Evolutionary conservation across 2,797 vertebrate genomes (phyloP).

Genomic region (Leucoraja ocellata): DNA sequence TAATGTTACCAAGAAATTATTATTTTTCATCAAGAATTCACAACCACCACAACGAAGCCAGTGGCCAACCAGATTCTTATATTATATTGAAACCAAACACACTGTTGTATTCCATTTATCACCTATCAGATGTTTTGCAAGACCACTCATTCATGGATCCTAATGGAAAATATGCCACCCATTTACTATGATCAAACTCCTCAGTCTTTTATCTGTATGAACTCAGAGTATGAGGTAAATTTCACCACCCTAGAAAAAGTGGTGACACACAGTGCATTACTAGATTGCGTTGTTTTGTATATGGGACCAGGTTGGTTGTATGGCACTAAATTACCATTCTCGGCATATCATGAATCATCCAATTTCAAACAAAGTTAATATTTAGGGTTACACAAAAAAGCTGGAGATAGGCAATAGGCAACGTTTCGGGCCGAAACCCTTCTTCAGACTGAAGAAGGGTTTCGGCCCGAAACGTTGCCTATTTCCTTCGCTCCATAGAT

Average conservation of each 20-base stretch:
- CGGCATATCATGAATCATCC: neutral
- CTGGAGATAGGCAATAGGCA: too few relatives aligned
- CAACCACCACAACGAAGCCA: neutral
- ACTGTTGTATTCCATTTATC: neutral
- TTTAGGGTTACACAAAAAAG: neutral
- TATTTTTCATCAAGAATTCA: neutral
- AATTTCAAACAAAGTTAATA: neutral
- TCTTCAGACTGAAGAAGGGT: too few relatives aligned
- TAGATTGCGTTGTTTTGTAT: neutral
- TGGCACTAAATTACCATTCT: neutral
- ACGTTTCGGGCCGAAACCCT: too few relatives aligned
- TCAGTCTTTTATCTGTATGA: neutral
- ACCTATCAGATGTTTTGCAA: neutral
- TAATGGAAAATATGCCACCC: neutral
- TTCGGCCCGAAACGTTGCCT: too few relatives aligned
- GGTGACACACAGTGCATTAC: neutral
- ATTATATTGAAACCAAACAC: neutral
- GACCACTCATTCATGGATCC: too few relatives aligned
- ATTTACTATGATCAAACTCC: neutral
- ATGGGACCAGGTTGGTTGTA: too few relatives aligned
- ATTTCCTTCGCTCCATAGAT: too few relatives aligned
- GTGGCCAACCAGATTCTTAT: neutral
- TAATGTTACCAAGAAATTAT: neutral
- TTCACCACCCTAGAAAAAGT: neutral
- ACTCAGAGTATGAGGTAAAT: neutral